Evolutionary conservation across 2,113 vertebrate species (phyloP).

Genomic region (Zosterops hypoxanthus): DNA sequence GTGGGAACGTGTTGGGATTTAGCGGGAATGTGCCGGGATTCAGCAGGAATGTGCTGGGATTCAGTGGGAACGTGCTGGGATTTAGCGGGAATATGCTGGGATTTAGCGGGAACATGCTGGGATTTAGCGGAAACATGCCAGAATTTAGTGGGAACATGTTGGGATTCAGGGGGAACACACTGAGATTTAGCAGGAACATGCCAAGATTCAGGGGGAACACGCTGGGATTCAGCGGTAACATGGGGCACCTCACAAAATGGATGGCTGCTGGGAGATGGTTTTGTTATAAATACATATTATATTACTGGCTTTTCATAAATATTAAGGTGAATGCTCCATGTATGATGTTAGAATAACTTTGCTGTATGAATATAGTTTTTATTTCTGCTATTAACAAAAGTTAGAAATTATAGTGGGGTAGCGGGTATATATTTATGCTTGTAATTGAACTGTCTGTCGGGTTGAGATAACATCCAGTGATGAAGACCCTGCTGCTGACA

Average conservation of each 20-base stretch:
- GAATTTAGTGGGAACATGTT: too few relatives aligned
- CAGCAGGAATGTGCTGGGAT: too few relatives aligned
- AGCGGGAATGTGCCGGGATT: too few relatives aligned
- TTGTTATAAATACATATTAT: neutral
- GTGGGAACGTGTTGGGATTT: too few relatives aligned
- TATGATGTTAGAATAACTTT: neutral
- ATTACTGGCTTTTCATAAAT: neutral
- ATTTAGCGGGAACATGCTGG: too few relatives aligned
- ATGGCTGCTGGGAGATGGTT: neutral
- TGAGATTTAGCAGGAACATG: too few relatives aligned
- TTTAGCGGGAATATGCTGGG: too few relatives aligned
- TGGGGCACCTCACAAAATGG: neutral
- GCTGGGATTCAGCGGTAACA: too few relatives aligned
- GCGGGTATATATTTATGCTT: neutral
- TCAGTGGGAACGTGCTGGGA: too few relatives aligned
- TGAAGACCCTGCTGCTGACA: neutral
- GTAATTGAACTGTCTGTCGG: neutral
- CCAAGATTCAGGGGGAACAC: too few relatives aligned
- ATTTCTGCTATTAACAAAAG: neutral
- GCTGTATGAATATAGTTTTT: neutral
- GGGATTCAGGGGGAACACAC: too few relatives aligned
- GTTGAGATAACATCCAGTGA: neutral
- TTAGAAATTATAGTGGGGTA: neutral
- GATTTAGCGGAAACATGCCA: too few relatives aligned
- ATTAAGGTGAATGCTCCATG: neutral